A percentile compares a stretch with the other conserved stretches of the same genome.
Conservation (phyloP, 1,140 invertebrate species). For the Drosophila baimaii region DNA sequence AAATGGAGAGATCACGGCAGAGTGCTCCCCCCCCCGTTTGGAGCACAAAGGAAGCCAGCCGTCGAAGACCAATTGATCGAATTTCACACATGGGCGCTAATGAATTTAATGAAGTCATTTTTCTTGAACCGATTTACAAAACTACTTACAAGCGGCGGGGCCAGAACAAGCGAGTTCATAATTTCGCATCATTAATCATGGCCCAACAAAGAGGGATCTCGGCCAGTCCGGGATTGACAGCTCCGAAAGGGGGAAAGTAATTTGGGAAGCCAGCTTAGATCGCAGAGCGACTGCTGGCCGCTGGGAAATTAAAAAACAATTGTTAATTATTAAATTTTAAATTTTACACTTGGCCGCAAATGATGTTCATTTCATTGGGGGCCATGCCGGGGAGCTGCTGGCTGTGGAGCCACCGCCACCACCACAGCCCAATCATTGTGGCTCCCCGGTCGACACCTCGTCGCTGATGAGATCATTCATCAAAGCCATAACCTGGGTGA, state of each 20-base stretch:
- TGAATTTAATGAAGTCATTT: slow-evolving; percentile 84
- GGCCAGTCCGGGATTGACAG: slow-evolving; percentile 54
- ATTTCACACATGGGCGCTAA: slow-evolving; percentile 84
- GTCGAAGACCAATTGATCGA: slow-evolving; percentile 69
- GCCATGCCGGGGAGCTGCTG: slow-evolving; percentile 37
- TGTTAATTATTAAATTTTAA: slow-evolving; percentile 83
- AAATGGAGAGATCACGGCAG: slow-evolving; percentile 21
- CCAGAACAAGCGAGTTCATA: slow-evolving; percentile 83
- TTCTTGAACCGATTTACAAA: slow-evolving; percentile 84
- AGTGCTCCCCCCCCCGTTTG: slow-evolving; percentile 6
- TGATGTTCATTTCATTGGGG: slow-evolving; percentile 55
- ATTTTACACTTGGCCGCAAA: slow-evolving; percentile 76
- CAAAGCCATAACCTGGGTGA: slow-evolving; percentile 70
- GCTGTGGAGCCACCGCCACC: no score
- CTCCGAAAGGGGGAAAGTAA: slow-evolving; percentile 74
- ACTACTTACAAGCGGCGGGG: slow-evolving; percentile 64
- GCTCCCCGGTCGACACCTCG: slow-evolving; percentile 72
- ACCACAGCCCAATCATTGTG: slow-evolving; percentile 61
- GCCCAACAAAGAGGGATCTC: slow-evolving; percentile 70
- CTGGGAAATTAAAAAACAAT: slow-evolving; percentile 78
- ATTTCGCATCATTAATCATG: slow-evolving; percentile 83
- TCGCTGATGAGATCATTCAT: slow-evolving; percentile 84
- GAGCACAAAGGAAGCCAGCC: slow-evolving; percentile 20
- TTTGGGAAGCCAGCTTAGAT: slow-evolving; percentile 48
- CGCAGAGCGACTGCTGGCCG: slow-evolving; percentile 31